Evolutionary conservation across 2,888 invertebrate species (phyloP), one percentile per base, ranked within the genome.

Genomic region (Diarsia brunnea): DNA sequence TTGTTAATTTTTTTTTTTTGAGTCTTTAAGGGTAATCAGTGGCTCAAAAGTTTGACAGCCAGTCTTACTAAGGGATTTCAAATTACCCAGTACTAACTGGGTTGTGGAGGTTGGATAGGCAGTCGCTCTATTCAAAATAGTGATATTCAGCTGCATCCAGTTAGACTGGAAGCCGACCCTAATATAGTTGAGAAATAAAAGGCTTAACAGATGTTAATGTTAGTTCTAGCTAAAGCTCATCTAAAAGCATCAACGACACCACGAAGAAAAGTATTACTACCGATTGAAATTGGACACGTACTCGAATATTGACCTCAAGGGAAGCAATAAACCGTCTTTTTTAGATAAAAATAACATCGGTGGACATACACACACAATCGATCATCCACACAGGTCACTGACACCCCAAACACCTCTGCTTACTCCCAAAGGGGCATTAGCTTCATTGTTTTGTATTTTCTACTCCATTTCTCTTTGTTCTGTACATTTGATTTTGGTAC

Each of bases 361-460:
- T 31, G 12, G 16, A 60, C 27, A 55, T 19, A 65, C 31, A 12
- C 12, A n/a, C 11, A 53, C 4, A 49, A 69, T 66, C 55, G 31
- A 69, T 69, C 61, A 49, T 51, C 12, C 21, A 19, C 21, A 19
- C n/a, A 47, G 61, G 81, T 55, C 74, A 55, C 43, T 51, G 49
- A 73, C 80, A 45, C 27, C 2, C 14, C n/a, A n/a, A 38, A 49
- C 27, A 66, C 45, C 24, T 73, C 31, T 66, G 27, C 51, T 61
- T 55, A 73, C 31, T 66, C 61, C 55, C 49, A 1, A 65, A 45
- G 5, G n/a, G 31, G 24, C 19, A 16, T 45, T 76, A 49, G 19
- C 27, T 27, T 47, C 66, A 76, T 66, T 31, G 12, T 14, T 75
- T 51, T 60, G 19, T 82, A 45, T 79, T 64, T 79, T 51, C 14